Evolutionary conservation across 2,113 vertebrate species (phyloP).

Genomic region (Eulacestoma nigropectus): DNA sequence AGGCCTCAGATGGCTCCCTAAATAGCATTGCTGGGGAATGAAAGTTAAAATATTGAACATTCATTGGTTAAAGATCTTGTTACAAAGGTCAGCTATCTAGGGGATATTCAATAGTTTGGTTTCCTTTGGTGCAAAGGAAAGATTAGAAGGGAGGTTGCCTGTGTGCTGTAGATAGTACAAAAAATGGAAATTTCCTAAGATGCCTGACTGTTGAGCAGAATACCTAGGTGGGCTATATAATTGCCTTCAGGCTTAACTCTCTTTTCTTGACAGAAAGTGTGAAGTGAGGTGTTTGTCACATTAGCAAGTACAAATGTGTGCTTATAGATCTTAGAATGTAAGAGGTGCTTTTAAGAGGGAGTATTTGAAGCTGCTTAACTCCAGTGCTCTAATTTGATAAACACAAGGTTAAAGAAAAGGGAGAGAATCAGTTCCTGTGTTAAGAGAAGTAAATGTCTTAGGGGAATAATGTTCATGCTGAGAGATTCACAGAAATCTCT

Average conservation of each 20-base stretch:
- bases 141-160: not conserved
- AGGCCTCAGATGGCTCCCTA: slow-evolving; percentile 69
- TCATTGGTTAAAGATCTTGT: slow-evolving; percentile 43
- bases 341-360: not conserved
- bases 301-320: not conserved
- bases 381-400: not conserved
- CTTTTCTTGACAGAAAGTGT: not conserved
- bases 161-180: not conserved
- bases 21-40: slow-evolving; percentile 66
- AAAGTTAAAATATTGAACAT: slow-evolving; percentile 56
- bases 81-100: slow-evolving; percentile 47
- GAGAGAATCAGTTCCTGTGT: not conserved
- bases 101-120: not conserved
- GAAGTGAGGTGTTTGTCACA: not conserved
- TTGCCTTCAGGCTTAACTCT: not conserved
- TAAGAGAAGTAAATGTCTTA: not conserved
- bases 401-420: not conserved
- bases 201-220: not conserved
- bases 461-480: not conserved
- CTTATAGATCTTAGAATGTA: not conserved
- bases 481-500: not conserved
- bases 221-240: slow-evolving; percentile 8
- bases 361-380: not conserved
- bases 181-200: slow-evolving; percentile 38
- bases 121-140: slow-evolving; percentile 15